Conservation (phyloP, 2,888 invertebrate genomes). For the Idaea biselata region DNA sequence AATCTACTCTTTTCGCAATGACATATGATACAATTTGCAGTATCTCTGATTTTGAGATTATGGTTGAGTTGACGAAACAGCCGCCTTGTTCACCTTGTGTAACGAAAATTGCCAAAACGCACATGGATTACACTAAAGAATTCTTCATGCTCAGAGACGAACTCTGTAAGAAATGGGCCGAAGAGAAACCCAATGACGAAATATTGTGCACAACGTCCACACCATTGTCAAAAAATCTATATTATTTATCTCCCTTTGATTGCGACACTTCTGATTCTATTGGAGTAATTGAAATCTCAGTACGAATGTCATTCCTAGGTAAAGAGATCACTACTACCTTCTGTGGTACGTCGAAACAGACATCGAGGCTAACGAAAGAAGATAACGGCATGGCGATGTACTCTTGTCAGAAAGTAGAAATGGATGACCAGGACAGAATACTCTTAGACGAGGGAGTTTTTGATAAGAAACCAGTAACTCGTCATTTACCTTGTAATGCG, state of each 20-base stretch:
- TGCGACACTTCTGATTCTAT: slow-evolving; percentile 56
- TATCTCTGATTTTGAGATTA: slow-evolving; percentile 60
- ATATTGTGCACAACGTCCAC: slow-evolving; percentile 68
- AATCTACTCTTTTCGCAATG: slow-evolving; percentile 72
- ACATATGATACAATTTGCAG: slow-evolving; percentile 72
- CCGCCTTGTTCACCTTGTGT: slow-evolving; percentile 67
- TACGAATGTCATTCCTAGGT: slow-evolving; percentile 70
- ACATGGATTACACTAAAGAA: slow-evolving; percentile 63
- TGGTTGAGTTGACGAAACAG: slow-evolving; percentile 61
- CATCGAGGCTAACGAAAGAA: slow-evolving; percentile 56
- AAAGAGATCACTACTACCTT: slow-evolving; percentile 74
- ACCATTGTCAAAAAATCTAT: slow-evolving; percentile 64
- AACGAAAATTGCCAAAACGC: slow-evolving; percentile 64
- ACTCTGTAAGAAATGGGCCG: slow-evolving; percentile 62
- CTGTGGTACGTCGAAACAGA: slow-evolving; percentile 54
- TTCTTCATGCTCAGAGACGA: slow-evolving; percentile 59
- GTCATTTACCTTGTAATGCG: slow-evolving; percentile 4
- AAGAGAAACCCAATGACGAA: slow-evolving; percentile 64
- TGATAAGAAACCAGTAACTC: slow-evolving; percentile 35
- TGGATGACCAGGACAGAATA: slow-evolving; percentile 71
- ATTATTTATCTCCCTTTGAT: slow-evolving; percentile 60
- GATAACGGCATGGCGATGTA: slow-evolving; percentile 72
- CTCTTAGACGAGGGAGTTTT: slow-evolving; percentile 64
- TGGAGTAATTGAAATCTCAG: slow-evolving; percentile 66
- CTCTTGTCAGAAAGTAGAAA: slow-evolving; percentile 71